These are phyloP conservation scores for Crenuchus spilurus DNA, from an alignment of 2,797 vertebrate genomes.

Conservation along the genomic window DNA sequence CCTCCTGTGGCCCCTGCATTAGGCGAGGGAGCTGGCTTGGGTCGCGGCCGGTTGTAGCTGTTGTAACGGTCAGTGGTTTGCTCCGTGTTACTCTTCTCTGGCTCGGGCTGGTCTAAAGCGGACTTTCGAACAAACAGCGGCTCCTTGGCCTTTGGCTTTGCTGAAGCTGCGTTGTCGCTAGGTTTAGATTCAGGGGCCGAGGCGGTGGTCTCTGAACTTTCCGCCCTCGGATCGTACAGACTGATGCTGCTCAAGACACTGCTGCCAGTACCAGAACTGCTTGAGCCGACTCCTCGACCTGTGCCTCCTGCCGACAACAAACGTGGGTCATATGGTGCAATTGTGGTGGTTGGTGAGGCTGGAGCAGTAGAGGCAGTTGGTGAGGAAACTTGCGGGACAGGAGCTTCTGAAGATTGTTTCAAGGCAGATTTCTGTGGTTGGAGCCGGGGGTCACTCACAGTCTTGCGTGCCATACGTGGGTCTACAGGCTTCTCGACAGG, in stretches of 20 bases:
- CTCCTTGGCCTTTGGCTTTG: slow-evolving; percentile 85
- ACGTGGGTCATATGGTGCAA: slow-evolving; percentile 89
- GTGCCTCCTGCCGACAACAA: slow-evolving; percentile 83
- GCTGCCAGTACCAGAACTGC: slow-evolving; percentile 69
- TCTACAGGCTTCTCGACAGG: slow-evolving; percentile 85
- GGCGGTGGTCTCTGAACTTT: slow-evolving; percentile 65
- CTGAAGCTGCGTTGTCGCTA: slow-evolving; percentile 58
- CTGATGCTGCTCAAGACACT: slow-evolving; percentile 90
- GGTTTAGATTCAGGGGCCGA: slow-evolving; percentile 75
- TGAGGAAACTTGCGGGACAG: slow-evolving; percentile 22
- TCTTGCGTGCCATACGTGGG: slow-evolving; percentile 83
- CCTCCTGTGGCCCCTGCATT: slow-evolving; percentile 61
- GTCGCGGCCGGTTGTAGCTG: slow-evolving; percentile 91
- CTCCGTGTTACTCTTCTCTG: slow-evolving; percentile 70
- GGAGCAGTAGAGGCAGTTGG: slow-evolving; percentile 56
- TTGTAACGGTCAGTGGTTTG: slow-evolving; percentile 87
- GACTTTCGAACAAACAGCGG: slow-evolving; percentile 91
- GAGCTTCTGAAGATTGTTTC: slow-evolving; percentile 66
- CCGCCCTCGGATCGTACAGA: slow-evolving; percentile 89
- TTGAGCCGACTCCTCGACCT: slow-evolving; percentile 70
- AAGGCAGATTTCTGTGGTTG: slow-evolving; percentile 75
- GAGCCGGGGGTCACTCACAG: slow-evolving; percentile 80
- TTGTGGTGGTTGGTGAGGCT: slow-evolving; percentile 61
- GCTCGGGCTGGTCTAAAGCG: slow-evolving; percentile 86
- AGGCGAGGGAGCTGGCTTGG: slow-evolving; percentile 77